A percentile compares a stretch with the other conserved stretches of the same genome.
Evolutionary conservation across 2,888 invertebrate genomes (phyloP).

Genomic region (Mesorhabditis belari): DNA sequence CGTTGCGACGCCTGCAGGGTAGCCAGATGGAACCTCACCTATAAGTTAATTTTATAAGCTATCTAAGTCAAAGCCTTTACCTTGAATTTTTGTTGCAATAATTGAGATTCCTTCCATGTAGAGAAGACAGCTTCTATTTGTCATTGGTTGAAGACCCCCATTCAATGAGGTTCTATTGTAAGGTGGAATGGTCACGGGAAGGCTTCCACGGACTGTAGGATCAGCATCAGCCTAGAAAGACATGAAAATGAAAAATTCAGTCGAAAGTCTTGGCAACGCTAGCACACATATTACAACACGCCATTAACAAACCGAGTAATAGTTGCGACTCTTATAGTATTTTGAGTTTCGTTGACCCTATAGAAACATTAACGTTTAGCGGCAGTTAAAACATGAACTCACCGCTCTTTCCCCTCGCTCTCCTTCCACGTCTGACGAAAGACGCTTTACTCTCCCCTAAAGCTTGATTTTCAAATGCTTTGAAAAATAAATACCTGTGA

Average conservation of each 20-base stretch:
- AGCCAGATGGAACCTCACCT: neutral
- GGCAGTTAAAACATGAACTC: too few species aligned
- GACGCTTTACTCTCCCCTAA: too few species aligned
- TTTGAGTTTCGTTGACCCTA: too few species aligned
- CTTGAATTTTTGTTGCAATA: conserved; percentile 13
- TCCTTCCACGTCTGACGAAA: too few species aligned
- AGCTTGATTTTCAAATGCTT: too few species aligned
- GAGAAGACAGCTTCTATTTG: conserved; percentile 20
- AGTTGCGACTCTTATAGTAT: too few species aligned
- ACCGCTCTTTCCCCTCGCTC: too few species aligned
- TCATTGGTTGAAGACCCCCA: neutral
- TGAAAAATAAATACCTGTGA: too few species aligned
- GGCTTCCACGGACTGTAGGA: neutral
- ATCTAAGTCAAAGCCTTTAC: conserved; percentile 6
- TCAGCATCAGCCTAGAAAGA: neutral
- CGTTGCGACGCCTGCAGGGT: conserved; percentile 5
- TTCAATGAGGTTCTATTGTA: neutral
- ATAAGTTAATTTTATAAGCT: neutral
- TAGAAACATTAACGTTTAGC: too few species aligned
- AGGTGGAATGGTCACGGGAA: neutral
- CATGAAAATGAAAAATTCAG: neutral
- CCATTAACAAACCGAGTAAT: too few species aligned
- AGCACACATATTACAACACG: too few species aligned
- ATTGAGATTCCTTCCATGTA: conserved; percentile 34
- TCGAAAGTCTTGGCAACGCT: neutral